Evolutionary conservation across 2,888 invertebrate genomes (phyloP), one percentile per base, ranked within the genome.

Genomic region (Philonicus albiceps): DNA sequence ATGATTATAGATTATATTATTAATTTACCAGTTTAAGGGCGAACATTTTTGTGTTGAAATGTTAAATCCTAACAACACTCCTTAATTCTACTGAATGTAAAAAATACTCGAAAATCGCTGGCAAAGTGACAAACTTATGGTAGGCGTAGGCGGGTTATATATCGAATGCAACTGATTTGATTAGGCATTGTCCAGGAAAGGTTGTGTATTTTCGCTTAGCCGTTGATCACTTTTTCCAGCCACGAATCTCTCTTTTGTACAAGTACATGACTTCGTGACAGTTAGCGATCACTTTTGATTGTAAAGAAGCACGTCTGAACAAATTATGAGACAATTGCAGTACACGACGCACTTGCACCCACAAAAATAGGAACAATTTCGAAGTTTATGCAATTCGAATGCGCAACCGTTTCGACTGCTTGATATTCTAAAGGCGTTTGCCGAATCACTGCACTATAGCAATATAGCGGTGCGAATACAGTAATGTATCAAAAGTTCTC

Each of bases 361-460:
- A n/a, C 31, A 49, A 80, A 53, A 27, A 19, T 22, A 22, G 1
- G 19, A 22, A 13, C 11, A 5, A 22, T 83, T 83, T 2, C 19
- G 83, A 83, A 64, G 64, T 83, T 83, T 83, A 72, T 72, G 83
- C 55, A 83, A 83, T 64, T 83, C 22, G 19, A 22, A 64, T 64
- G 37, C 19, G 83, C 19, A 64, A 64, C 3, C 27, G 22, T 2
- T 8, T 2, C 11, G 7, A 11, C 8, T 27, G 64, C 7, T 64
- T 64, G 8, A 11, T 0, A 31, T 34, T 53, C 37, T 53, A 13
- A 16, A 80, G 53, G 16, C 19, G 53, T 30, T 80, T 6, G 34
- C 13, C 22, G 22, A 64, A 64, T 64, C 11, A 27, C 27, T 27
- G 22, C 64, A 64, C 22, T 22, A n/a, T 7, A n/a, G 40, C 16